Conservation (phyloP, 2,888 invertebrate species). For the Caenorhabditis doughertyi region DNA sequence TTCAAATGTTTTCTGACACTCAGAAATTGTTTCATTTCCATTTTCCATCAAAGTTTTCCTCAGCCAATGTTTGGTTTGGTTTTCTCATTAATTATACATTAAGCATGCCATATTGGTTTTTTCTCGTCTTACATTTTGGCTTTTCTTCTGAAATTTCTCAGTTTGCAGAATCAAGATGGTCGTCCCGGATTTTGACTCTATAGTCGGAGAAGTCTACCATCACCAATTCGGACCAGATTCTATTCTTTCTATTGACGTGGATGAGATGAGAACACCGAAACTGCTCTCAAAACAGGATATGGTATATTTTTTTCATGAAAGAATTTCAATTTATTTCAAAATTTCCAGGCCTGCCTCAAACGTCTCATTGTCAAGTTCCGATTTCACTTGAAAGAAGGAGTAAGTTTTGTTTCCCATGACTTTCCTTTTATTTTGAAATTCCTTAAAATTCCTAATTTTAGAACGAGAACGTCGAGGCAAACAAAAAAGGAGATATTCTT, state of each 20-base stretch:
- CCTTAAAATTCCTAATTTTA: not conserved
- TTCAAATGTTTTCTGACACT: not conserved
- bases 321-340: conserved; percentile 5
- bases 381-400: conserved; percentile 29
- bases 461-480: conserved; percentile 26
- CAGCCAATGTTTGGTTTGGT: not conserved
- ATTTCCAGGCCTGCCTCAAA: conserved; percentile 29
- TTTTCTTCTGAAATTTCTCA: not conserved
- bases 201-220: conserved; percentile 21
- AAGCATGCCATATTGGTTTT: not conserved
- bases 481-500: conserved; percentile 22
- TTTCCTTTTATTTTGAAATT: too few species aligned
- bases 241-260: conserved; percentile 7
- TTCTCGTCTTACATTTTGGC: not conserved
- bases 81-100: not conserved
- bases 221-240: conserved; percentile 21
- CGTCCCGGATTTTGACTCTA: conserved; percentile 27
- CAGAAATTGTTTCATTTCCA: not conserved
- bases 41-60: too few species aligned
- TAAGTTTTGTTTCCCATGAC: conserved; percentile 7
- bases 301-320: conserved; percentile 1
- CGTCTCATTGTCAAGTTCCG: conserved; percentile 38
- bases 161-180: not conserved
- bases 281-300: conserved; percentile 27
- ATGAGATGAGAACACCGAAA: conserved; percentile 3